Base-by-base conservation (phyloP, 2,888 invertebrate species). In the Bellardia bayeri region DNA sequence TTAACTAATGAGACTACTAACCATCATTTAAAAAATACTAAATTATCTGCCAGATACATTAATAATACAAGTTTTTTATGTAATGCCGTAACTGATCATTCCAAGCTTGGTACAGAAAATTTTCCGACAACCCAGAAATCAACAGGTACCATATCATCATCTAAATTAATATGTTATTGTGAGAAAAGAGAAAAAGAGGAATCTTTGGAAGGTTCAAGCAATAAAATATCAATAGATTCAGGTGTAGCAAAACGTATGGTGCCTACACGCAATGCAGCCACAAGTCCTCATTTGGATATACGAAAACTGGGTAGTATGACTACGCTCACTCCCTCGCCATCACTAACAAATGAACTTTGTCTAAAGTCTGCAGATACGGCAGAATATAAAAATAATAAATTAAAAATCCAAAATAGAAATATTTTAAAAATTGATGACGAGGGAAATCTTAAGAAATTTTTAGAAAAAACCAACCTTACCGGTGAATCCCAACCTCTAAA, bases 221-320 rank as follows among this genome's bases (percentile, higher is more conserved):
- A 71, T 23, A 82, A 51, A 16, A 30, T 7, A 14, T 30, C 45
- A 40, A 37, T 82, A 40, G 68, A 85, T 49, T 54, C 61, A 13
- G 66, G 16, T 14, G 63, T 40, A n/a, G 13, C 83, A 7, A 88
- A 88, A 63, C 88, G 91, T 75, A 87, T 91, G 45, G 90, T 91
- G 40, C 89, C 90, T 23, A 94, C 90, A 91, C 94, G 82, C 93
- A 95, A 91, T 94, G 94, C 91, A 91, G 94, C 89, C 80, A 92
- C 90, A 90, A 94, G 91, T 78, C 91, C 92, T 1, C 88, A 90
- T 80, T 88, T 91, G 9, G 90, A 91, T 72, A 92, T 92, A 91
- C 94, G 92, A 93, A 95, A 90, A 94, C 94, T 89, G 92, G 88
- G 86, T 13, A 83, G 80, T 14, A 75, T 88, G 66, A 75, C 79